phyloP scores from a whole-genome alignment of 2,113 vertebrate species.

The Macquaria australasica region DNA sequence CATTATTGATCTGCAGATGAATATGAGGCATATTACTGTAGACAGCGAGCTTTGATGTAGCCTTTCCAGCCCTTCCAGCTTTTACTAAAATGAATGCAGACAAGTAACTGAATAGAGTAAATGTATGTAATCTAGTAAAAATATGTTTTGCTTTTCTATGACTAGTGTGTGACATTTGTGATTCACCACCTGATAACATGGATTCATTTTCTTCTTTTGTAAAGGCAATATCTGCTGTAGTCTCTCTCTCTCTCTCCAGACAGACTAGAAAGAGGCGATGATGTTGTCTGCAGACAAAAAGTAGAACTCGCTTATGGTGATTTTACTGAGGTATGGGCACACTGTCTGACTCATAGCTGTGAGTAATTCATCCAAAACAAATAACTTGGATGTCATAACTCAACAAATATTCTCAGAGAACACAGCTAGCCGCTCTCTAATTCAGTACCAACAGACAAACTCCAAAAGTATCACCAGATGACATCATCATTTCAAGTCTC shows the following conservation, averaged over 20 bases:
- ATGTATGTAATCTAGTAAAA: neutral
- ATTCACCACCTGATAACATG: neutral
- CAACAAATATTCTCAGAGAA: neutral
- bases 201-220: neutral
- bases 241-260: neutral
- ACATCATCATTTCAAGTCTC: too few relatives aligned
- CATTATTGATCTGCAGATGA: conserved; percentile 29
- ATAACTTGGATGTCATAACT: neutral
- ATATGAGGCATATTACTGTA: neutral
- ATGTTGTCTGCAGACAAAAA: neutral
- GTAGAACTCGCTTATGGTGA: neutral
- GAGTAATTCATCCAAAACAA: neutral
- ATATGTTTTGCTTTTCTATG: neutral
- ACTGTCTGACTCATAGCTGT: neutral
- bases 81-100: neutral
- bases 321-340: neutral
- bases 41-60: conserved; percentile 9
- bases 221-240: neutral
- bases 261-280: neutral
- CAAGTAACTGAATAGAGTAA: neutral
- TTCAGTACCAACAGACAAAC: too few relatives aligned
- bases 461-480: too few relatives aligned
- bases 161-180: neutral
- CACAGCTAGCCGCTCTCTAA: neutral
- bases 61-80: neutral